A percentile compares a stretch with the other conserved stretches of the same genome.
phyloP scores from a whole-genome alignment of 2,113 vertebrate species.

The Plestiodon gilberti region DNA sequence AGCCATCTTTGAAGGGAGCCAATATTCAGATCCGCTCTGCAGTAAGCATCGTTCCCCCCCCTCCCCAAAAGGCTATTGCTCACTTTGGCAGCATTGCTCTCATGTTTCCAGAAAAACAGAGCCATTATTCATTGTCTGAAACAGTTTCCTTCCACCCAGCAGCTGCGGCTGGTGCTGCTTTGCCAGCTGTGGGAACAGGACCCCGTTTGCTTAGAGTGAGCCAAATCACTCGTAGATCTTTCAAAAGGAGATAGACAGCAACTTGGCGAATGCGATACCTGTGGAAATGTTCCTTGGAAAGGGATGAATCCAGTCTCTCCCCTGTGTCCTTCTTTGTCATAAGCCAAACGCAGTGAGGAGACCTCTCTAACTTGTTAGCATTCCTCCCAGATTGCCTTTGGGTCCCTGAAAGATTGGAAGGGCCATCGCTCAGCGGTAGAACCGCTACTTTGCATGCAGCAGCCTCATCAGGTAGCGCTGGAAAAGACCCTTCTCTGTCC shows the following conservation, averaged over 20 bases:
- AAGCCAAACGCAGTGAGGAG: neutral
- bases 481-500: no score
- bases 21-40: neutral
- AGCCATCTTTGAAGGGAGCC: neutral
- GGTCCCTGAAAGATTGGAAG: no score
- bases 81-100: neutral
- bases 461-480: no score
- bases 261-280: accelerated
- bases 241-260: slow-evolving; percentile 1
- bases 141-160: slow-evolving; percentile 5
- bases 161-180: slow-evolving; percentile 7
- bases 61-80: neutral
- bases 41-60: neutral
- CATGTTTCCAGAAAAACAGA: slow-evolving; percentile 26
- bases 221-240: neutral
- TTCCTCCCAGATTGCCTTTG: neutral
- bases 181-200: slow-evolving; percentile 7
- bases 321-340: neutral
- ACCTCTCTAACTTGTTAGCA: neutral
- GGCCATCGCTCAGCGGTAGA: no score
- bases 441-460: no score
- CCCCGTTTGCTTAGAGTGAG: neutral
- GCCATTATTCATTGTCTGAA: slow-evolving; percentile 35
- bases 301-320: neutral
- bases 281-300: neutral